Evolutionary conservation across 2,797 vertebrate species (phyloP), one percentile per base, ranked within the genome.

Genomic region (Peromyscus aztecus): DNA sequence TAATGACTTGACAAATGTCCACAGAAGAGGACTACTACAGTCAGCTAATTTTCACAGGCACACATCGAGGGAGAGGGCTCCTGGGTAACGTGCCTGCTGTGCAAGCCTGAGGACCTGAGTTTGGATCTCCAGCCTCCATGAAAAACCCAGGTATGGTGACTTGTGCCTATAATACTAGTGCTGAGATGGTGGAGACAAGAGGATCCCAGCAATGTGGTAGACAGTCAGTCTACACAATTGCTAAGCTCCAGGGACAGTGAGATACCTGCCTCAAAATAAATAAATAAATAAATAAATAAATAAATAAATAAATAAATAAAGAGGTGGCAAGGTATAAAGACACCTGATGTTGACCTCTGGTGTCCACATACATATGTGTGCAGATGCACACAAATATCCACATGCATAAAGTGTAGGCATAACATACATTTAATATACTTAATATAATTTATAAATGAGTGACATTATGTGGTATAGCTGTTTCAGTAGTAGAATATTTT

Each of bases 1-100:
- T 94, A 97, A 97, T 97, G 97, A 98, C 97, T 98, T 98, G 97
- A 98, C 94, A 98, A 96, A 97, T 96, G 97, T 98, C 97, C 98
- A 98, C 96, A 86, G 96, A 98, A 98, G 98, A 96, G 89, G 94
- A 98, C 93, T 95, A 96, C 49, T 96, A 83, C 75, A 96, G 93
- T 80, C 95, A 97, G 89, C 0, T 89, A 86, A 97, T 94, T 96
- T 94, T 97, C 97, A 94, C 1, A 61, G n/a, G n/a, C 16, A 21
- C 4, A 75, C 24, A 59, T 24, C n/a, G 43, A 37, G 37, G 27
- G 55, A 89, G 55, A 46, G 40, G 29, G 55, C 23, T 76, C 29
- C 23, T 21, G 75, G n/a, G n/a, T 17, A 75, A 61, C 24, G n/a
- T 89, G 24, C 67, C n/a, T 73, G 67, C 3, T 55, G n/a, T n/a